A percentile compares a stretch with the other conserved stretches of the same genome.
phyloP scores from a whole-genome alignment of 2,888 invertebrate species.

The Empis stercorea region DNA sequence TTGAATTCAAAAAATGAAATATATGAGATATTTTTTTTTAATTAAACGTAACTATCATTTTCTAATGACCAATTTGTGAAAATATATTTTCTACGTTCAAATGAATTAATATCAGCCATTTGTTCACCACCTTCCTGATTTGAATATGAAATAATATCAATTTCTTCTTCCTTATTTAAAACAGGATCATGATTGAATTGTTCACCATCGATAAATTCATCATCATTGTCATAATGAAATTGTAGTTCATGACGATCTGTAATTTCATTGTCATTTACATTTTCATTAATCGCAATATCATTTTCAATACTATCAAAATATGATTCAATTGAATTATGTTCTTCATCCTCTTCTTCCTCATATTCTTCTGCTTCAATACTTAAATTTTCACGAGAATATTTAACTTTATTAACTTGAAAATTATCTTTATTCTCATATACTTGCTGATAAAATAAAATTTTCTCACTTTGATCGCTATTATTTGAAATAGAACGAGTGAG shows the following conservation, averaged over 20 bases:
- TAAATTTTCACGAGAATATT: constrained; percentile 9
- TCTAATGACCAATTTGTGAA: constrained; percentile 14
- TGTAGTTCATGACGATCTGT: constrained; percentile 1
- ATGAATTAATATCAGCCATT: constrained; percentile 16
- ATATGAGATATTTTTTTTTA: not conserved
- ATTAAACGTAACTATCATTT: constrained; percentile 5
- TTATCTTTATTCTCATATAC: constrained; percentile 9
- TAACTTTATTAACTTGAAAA: constrained; percentile 15
- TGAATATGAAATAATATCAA: not conserved
- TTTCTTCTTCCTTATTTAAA: not conserved
- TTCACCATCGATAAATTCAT: not conserved
- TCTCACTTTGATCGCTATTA: constrained; percentile 12
- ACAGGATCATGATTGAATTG: not conserved
- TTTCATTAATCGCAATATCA: constrained; percentile 6
- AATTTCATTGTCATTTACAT: constrained; percentile 1
- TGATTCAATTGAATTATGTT: not conserved
- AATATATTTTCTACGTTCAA: constrained; percentile 10
- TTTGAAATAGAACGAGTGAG: constrained; percentile 8
- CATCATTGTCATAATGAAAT: not conserved
- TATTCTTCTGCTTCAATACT: constrained; percentile 1
- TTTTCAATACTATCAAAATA: constrained; percentile 17
- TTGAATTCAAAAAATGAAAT: not conserved
- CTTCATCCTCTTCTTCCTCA: constrained; percentile 2
- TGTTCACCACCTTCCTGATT: constrained; percentile 14
- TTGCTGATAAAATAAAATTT: constrained; percentile 9